Percentiles rank a stretch among this genome's conserved stretches.
Conservation (phyloP, 37 sponge, comb jelly and placozoan species). For the Crambe crambe region DNA sequence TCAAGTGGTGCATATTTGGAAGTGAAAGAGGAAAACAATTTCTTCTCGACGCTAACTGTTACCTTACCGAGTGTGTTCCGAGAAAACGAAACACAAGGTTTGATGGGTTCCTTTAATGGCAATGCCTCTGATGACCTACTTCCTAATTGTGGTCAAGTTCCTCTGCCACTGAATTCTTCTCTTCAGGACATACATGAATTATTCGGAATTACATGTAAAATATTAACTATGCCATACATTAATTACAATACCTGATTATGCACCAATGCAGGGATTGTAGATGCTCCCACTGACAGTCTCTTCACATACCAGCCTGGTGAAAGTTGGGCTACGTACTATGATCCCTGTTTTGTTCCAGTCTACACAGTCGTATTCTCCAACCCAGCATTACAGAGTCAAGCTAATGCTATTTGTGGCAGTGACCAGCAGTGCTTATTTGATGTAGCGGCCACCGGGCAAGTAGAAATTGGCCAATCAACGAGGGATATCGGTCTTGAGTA, state of each 20-base stretch:
- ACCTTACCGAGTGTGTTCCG: conserved; percentile 17
- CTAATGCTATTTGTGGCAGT: conserved; percentile 20
- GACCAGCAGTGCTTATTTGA: conserved; percentile 48
- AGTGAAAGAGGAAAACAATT: conserved; percentile 27
- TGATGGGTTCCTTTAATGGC: conserved; percentile 61
- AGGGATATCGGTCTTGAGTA: conserved; percentile 1
- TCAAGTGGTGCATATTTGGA: conserved; percentile 23
- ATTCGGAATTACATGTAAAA: conserved; percentile 71
- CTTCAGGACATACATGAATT: conserved; percentile 39
- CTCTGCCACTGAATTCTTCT: conserved; percentile 25
- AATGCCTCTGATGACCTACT: conserved; percentile 47
- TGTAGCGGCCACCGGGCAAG: conserved; percentile 38
- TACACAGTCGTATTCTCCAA: conserved; percentile 16
- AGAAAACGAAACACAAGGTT: conserved; percentile 19
- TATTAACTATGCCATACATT: not conserved
- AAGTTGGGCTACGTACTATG: conserved; percentile 30
- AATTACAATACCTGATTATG: not conserved
- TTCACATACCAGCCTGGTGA: conserved; percentile 49
- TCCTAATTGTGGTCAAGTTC: conserved; percentile 1
- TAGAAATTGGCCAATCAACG: conserved; percentile 32
- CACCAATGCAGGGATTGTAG: conserved; percentile 54
- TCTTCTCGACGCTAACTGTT: conserved; percentile 28
- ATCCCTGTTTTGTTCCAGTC: conserved; percentile 32
- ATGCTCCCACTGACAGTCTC: conserved; percentile 13
- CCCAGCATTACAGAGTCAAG: conserved; percentile 15